Conservation (phyloP, 2,797 vertebrate species). For the Ctenosaura bakeri region DNA sequence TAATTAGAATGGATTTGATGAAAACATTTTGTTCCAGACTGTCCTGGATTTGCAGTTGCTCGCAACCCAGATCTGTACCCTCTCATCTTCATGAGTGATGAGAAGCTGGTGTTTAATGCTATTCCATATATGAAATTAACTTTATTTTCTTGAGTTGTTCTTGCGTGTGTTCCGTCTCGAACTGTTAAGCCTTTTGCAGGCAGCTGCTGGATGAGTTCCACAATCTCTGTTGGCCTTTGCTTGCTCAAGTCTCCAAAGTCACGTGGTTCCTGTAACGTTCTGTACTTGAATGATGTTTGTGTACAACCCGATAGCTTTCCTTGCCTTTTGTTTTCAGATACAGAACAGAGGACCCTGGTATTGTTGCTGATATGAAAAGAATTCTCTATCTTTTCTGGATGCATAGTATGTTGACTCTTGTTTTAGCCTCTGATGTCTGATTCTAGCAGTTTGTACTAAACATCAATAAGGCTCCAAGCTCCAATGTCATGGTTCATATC, state of each 20-base stretch:
- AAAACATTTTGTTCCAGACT: slow-evolving; percentile 33
- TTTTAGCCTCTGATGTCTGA: slow-evolving; percentile 13
- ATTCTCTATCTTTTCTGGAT: not conserved
- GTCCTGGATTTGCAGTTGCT: slow-evolving; percentile 11
- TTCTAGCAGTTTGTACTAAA: not conserved
- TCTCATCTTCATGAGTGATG: slow-evolving; percentile 9
- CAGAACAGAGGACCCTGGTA: slow-evolving; percentile 11
- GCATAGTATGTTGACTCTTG: too few species aligned
- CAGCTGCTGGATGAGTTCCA: slow-evolving; percentile 29
- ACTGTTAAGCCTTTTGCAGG: not conserved
- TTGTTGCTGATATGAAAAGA: slow-evolving; percentile 14
- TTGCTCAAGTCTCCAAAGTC: slow-evolving; percentile 5
- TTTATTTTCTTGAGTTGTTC: not conserved
- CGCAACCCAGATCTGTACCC: slow-evolving; percentile 11
- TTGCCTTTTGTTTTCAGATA: slow-evolving; percentile 35
- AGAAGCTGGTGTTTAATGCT: slow-evolving; percentile 4
- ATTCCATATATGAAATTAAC: slow-evolving; percentile 21
- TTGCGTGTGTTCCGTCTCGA: not conserved
- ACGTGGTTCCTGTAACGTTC: slow-evolving; percentile 31
- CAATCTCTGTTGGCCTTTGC: not conserved
- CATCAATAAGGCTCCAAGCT: not conserved
- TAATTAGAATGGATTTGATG: slow-evolving; percentile 9
- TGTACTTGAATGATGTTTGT: slow-evolving; percentile 39
- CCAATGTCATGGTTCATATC: not conserved
- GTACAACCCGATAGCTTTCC: slow-evolving; percentile 8